Conservation (phyloP, 2,113 vertebrate genomes). For the Sinosuthora webbiana region DNA sequence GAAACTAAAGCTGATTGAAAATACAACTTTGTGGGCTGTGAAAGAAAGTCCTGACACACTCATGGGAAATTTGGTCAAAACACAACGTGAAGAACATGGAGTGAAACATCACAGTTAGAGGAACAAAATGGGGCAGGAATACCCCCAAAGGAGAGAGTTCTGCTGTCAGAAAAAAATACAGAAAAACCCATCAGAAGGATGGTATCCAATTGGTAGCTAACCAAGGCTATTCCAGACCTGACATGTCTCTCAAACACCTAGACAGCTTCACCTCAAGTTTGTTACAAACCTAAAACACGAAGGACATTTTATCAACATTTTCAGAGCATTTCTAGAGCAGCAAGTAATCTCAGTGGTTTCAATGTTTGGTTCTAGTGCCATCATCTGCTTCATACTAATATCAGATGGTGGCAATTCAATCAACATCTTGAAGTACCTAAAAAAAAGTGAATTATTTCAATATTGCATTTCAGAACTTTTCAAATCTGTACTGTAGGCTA, state of each 20-base stretch:
- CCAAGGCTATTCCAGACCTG: neutral
- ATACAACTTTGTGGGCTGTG: neutral
- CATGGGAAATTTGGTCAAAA: neutral
- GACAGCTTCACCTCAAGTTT: neutral
- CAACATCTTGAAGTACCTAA: neutral
- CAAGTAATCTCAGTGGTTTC: neutral
- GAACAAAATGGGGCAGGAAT: neutral
- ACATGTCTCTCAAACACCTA: neutral
- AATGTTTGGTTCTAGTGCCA: neutral
- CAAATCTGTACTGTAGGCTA: neutral
- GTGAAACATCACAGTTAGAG: fast-evolving
- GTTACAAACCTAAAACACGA: neutral
- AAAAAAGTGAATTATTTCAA: neutral
- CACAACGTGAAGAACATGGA: fast-evolving
- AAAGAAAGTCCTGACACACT: neutral
- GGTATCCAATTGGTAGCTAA: neutral
- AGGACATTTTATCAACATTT: slow-evolving; percentile 27
- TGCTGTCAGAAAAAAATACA: neutral
- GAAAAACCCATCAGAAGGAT: neutral
- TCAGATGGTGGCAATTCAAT: neutral
- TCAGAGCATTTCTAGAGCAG: slow-evolving; percentile 3
- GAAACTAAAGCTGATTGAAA: neutral
- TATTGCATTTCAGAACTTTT: neutral
- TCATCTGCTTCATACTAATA: neutral
- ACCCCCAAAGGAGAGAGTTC: neutral